Evolutionary conservation across 2,113 vertebrate genomes (phyloP).

Genomic region (Phrynocephalus versicolor): DNA sequence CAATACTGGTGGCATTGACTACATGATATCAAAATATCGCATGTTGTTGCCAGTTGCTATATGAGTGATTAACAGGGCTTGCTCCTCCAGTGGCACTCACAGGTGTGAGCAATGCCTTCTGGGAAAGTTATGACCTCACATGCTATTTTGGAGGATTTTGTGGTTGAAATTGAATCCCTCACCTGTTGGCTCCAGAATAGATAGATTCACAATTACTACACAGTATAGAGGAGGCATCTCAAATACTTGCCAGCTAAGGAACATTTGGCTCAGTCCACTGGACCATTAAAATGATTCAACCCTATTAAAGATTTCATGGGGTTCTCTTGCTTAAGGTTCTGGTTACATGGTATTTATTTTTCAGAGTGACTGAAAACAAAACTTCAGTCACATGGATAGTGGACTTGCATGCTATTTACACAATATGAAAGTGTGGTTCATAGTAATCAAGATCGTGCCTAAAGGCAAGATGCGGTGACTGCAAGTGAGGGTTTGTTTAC

Average conservation of each 20-base stretch:
- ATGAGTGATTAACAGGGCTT: slow-evolving; percentile 8
- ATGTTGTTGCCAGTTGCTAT: slow-evolving; percentile 15
- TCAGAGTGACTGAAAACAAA: slow-evolving; percentile 40
- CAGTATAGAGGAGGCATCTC: slow-evolving; percentile 23
- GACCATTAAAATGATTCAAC: neutral
- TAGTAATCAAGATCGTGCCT: slow-evolving; percentile 21
- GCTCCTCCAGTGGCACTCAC: neutral
- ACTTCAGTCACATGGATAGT: slow-evolving; percentile 14
- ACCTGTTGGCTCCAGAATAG: slow-evolving; percentile 43
- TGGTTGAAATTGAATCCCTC: slow-evolving; percentile 43
- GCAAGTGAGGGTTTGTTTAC: slow-evolving; percentile 18
- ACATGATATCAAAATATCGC: neutral
- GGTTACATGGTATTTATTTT: slow-evolving; percentile 40
- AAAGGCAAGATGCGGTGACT: slow-evolving; percentile 27
- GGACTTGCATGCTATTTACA: slow-evolving; percentile 21
- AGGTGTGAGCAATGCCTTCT: slow-evolving; percentile 39
- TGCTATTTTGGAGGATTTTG: slow-evolving; percentile 17
- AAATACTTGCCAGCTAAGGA: slow-evolving; percentile 20
- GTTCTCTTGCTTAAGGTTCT: slow-evolving; percentile 17
- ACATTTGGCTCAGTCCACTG: slow-evolving; percentile 30
- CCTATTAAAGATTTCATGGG: slow-evolving; percentile 9
- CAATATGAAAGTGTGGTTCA: slow-evolving; percentile 26
- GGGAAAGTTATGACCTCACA: slow-evolving; percentile 6
- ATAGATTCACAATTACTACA: slow-evolving; percentile 36
- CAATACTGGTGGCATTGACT: neutral